Conservation (phyloP, 2,888 invertebrate genomes). For the Caenorhabditis macrosperma region DNA sequence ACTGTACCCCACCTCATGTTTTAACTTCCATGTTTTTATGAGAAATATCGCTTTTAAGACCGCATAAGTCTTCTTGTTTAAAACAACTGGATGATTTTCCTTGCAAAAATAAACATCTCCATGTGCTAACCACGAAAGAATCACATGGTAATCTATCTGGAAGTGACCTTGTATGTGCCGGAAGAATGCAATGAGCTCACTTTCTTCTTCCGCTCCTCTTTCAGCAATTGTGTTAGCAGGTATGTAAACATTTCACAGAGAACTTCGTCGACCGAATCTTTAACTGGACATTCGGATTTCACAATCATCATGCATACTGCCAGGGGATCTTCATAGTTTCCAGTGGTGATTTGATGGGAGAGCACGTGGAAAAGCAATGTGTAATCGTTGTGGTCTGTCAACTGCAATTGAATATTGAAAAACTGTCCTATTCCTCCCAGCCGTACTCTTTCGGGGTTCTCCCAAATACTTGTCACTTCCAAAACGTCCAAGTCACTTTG, state of each 20-base stretch:
- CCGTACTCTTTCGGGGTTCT: constrained; percentile 31
- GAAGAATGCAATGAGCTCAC: too few relatives aligned
- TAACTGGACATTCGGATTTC: background rate
- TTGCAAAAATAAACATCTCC: constrained; percentile 13
- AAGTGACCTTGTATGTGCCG: too few relatives aligned
- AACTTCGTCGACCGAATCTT: background rate
- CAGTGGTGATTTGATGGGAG: background rate
- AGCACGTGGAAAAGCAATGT: constrained; percentile 1
- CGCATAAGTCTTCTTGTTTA: constrained; percentile 3
- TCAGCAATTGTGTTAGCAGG: constrained; percentile 16
- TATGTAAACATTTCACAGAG: constrained; percentile 4
- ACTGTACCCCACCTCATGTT: constrained; percentile 4
- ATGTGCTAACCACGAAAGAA: constrained; percentile 15
- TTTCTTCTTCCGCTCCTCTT: constrained; percentile 13
- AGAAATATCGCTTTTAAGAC: constrained; percentile 22
- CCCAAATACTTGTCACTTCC: constrained; percentile 16
- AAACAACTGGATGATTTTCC: background rate
- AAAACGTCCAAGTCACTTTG: background rate
- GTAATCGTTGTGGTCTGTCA: background rate
- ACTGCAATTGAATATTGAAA: background rate
- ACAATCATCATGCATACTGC: constrained; percentile 1
- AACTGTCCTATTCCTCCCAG: background rate
- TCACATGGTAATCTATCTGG: constrained; percentile 33
- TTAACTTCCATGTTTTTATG: constrained; percentile 13
- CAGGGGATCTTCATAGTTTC: constrained; percentile 7